Conservation (phyloP, 2,797 vertebrate genomes). For the Scomberomorus guttatus region DNA sequence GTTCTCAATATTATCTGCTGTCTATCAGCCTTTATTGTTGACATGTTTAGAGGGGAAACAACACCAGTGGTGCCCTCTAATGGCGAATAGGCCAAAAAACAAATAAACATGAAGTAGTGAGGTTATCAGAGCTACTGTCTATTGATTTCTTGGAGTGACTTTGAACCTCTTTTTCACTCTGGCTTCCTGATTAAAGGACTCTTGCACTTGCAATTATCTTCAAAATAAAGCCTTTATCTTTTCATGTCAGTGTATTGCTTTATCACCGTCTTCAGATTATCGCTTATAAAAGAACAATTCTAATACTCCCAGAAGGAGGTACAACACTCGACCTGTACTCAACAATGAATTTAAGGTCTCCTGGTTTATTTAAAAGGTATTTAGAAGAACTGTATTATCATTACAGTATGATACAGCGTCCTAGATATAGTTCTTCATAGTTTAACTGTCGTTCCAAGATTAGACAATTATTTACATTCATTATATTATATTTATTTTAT, state of each 20-base stretch:
- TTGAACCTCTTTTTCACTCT: slow-evolving; percentile 68
- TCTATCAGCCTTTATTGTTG: slow-evolving; percentile 32
- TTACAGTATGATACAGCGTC: slow-evolving; percentile 5
- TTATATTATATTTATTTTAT: neutral
- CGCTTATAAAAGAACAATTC: slow-evolving; percentile 3
- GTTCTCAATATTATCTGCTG: slow-evolving; percentile 28
- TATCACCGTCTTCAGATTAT: slow-evolving; percentile 42
- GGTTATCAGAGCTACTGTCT: slow-evolving; percentile 79
- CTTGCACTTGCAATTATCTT: slow-evolving; percentile 41
- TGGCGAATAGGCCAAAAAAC: slow-evolving; percentile 41
- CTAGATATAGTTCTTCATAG: neutral
- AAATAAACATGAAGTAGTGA: slow-evolving; percentile 47
- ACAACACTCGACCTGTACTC: neutral
- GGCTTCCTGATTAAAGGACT: slow-evolving; percentile 60
- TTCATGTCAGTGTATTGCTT: slow-evolving; percentile 29
- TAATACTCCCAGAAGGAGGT: neutral
- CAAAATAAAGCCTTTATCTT: slow-evolving; percentile 35
- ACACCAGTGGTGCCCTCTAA: slow-evolving; percentile 66
- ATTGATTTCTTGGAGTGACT: slow-evolving; percentile 71
- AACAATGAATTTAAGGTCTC: neutral
- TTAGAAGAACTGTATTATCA: slow-evolving; percentile 2
- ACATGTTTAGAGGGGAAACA: slow-evolving; percentile 40
- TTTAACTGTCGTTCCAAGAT: neutral
- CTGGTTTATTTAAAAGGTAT: neutral
- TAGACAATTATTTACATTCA: neutral